A percentile compares a stretch with the other conserved stretches of the same genome.
Conservation (phyloP, 2,888 invertebrate species). For the Diabrotica balteata region DNA sequence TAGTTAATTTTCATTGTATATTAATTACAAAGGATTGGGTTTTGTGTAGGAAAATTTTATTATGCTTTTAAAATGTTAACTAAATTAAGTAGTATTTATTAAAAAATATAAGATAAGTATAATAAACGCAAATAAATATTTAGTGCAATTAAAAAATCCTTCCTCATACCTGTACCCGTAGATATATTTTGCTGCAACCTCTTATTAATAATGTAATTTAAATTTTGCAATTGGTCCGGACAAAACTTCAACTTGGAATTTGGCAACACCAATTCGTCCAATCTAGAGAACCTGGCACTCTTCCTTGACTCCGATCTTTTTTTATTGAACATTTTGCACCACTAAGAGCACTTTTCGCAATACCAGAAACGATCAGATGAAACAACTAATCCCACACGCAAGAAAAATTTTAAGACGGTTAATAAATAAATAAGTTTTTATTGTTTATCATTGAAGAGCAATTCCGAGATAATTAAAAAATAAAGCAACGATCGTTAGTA, state of each 20-base stretch:
- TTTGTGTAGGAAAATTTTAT: no score
- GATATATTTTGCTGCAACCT: slow-evolving; percentile 44
- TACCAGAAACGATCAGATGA: not conserved
- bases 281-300: slow-evolving; percentile 48
- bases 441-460: slow-evolving; percentile 39
- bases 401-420: slow-evolving; percentile 35
- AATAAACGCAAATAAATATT: no score
- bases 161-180: slow-evolving; percentile 24
- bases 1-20: no score
- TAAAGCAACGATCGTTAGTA: slow-evolving; percentile 24
- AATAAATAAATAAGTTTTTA: slow-evolving; percentile 28
- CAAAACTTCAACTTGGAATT: slow-evolving; percentile 62
- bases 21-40: no score
- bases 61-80: no score
- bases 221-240: slow-evolving; percentile 61
- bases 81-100: no score
- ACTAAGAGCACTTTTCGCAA: not conserved
- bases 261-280: slow-evolving; percentile 60
- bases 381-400: slow-evolving; percentile 19
- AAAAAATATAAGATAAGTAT: no score
- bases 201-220: slow-evolving; percentile 61
- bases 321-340: slow-evolving; percentile 43
- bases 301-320: slow-evolving; percentile 37
- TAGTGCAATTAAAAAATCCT: no score
- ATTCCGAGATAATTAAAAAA: slow-evolving; percentile 37